phyloP scores from a whole-genome alignment of 1,140 invertebrate species.

The Papilio xuthus region DNA sequence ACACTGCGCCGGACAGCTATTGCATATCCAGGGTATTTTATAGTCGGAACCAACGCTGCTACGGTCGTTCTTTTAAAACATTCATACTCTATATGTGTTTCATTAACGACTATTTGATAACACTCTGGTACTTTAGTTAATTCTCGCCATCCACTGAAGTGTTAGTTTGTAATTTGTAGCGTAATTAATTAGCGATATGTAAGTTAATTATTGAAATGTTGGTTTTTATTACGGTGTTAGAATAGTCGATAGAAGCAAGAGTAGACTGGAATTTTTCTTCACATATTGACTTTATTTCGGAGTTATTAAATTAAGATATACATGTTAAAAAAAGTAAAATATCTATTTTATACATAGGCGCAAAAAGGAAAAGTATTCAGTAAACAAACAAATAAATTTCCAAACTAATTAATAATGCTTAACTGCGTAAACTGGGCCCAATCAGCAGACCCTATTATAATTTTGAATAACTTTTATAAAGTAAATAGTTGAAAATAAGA shows the following conservation, averaged over 20 bases:
- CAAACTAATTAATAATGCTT: neutral
- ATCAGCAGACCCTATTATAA: conserved; percentile 20
- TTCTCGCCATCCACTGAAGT: neutral
- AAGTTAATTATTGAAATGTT: neutral
- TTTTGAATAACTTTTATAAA: conserved; percentile 34
- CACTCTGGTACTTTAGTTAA: conserved; percentile 18
- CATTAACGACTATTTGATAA: conserved; percentile 38
- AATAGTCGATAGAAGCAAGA: neutral
- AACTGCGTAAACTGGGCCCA: neutral
- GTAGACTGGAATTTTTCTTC: neutral
- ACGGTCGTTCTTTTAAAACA: conserved; percentile 36
- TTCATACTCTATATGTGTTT: conserved; percentile 35
- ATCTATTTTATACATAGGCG: too few relatives aligned
- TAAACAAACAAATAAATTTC: neutral
- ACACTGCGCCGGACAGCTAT: conserved; percentile 68
- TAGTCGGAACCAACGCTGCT: conserved; percentile 50
- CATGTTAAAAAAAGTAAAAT: too few relatives aligned
- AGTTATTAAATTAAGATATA: neutral
- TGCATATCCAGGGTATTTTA: conserved; percentile 72
- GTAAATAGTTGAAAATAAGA: conserved; percentile 37
- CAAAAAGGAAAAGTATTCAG: neutral
- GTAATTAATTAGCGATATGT: conserved; percentile 1
- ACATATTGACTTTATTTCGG: neutral
- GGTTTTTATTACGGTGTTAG: neutral
- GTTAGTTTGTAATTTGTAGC: neutral